phyloP scores from a whole-genome alignment of 2,113 vertebrate genomes.

The Pampusana beccarii region DNA sequence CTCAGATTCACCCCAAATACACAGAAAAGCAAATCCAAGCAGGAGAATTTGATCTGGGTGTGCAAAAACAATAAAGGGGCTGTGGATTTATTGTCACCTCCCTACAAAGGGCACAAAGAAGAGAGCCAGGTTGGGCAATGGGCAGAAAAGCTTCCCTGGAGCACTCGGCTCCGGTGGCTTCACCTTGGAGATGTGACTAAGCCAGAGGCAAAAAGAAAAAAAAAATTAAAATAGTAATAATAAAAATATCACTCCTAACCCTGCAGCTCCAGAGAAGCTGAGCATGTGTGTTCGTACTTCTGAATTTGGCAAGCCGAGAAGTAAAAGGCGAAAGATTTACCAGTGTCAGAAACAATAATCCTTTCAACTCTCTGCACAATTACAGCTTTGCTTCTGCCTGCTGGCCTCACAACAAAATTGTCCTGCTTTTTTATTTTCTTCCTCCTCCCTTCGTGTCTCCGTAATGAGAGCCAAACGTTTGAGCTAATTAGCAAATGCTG shows the following conservation, averaged over 20 bases:
- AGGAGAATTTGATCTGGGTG: background rate
- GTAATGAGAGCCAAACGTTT: conserved; percentile 48
- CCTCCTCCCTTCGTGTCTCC: background rate
- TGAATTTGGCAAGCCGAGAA: background rate
- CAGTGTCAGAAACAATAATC: conserved; percentile 38
- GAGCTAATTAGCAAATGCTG: conserved; percentile 17
- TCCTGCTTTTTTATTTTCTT: background rate
- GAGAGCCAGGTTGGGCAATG: fast-evolving
- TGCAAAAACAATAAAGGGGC: too few species aligned
- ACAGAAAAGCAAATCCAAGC: background rate
- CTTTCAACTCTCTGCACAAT: background rate
- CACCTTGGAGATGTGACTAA: background rate
- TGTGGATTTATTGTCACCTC: background rate
- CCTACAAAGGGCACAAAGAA: background rate
- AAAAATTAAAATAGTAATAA: too few species aligned
- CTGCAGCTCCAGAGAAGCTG: background rate
- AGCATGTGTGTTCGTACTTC: background rate
- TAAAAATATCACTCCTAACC: background rate
- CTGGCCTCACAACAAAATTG: background rate
- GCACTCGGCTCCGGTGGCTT: background rate
- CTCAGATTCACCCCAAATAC: background rate
- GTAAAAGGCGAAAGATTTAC: background rate
- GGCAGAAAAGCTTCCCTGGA: background rate
- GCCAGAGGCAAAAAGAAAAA: background rate
- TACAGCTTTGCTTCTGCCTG: conserved; percentile 14